Conservation (phyloP, 2,113 vertebrate species). For the Colinus virginianus region DNA sequence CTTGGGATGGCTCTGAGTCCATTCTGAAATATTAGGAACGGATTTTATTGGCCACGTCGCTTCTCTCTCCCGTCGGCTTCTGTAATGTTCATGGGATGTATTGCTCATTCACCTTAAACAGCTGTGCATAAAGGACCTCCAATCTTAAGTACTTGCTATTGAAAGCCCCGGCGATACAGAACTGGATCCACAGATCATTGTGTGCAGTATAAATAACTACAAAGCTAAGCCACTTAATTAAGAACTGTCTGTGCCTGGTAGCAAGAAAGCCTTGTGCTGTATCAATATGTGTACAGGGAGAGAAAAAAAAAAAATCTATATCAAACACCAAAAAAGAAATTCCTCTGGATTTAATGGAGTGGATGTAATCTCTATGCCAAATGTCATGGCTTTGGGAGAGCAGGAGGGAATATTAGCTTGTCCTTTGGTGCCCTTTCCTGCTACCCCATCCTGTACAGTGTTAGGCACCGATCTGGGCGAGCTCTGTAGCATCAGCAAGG, state of each 20-base stretch:
- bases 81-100: not conserved
- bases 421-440: not conserved
- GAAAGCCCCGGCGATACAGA: not conserved
- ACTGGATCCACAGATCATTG: not conserved
- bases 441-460: not conserved
- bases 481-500: no score
- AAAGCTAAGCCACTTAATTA: slow-evolving; percentile 41
- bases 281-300: not conserved
- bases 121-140: not conserved
- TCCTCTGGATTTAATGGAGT: not conserved
- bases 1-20: not conserved
- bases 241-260: slow-evolving; percentile 1
- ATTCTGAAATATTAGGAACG: not conserved
- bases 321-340: not conserved
- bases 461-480: not conserved
- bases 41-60: not conserved
- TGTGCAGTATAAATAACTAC: slow-evolving; percentile 37
- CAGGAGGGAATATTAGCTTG: not conserved
- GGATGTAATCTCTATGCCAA: not conserved
- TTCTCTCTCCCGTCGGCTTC: not conserved
- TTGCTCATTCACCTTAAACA: not conserved
- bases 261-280: not conserved
- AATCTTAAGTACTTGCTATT: not conserved
- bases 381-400: not conserved
- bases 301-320: slow-evolving; percentile 14